Conservation (phyloP, 2,113 vertebrate genomes). For the Phyllostomus discolor region DNA sequence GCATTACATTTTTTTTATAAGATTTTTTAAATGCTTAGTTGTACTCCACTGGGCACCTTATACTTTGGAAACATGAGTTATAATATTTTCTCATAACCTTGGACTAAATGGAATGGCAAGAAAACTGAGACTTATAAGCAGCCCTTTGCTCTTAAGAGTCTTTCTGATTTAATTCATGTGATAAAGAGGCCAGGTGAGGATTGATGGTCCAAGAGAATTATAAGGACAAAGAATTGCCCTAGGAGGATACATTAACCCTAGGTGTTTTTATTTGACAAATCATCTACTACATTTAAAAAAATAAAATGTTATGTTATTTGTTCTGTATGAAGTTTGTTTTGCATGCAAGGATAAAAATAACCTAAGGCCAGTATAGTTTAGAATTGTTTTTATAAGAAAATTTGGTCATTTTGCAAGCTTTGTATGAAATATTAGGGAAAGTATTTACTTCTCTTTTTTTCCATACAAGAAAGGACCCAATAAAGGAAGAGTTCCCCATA, state of each 20-base stretch:
- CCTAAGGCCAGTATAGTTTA: neutral
- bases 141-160: neutral
- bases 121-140: neutral
- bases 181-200: slow-evolving; percentile 40
- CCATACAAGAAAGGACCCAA: neutral
- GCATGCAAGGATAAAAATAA: neutral
- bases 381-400: neutral
- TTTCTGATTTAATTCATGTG: slow-evolving; percentile 28
- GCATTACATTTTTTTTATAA: neutral
- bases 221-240: slow-evolving; percentile 37
- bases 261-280: slow-evolving; percentile 26
- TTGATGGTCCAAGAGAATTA: slow-evolving; percentile 41
- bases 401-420: neutral
- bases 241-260: neutral
- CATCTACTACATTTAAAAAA: neutral
- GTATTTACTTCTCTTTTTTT: neutral
- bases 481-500: neutral
- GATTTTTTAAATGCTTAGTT: neutral
- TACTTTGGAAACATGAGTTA: slow-evolving; percentile 31
- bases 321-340: neutral
- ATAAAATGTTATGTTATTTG: neutral
- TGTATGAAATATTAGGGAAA: slow-evolving; percentile 13
- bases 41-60: neutral
- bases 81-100: slow-evolving; percentile 1
- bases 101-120: neutral